Conservation (phyloP, 2,888 invertebrate species). For the Chalcosyrphus nemorum region DNA sequence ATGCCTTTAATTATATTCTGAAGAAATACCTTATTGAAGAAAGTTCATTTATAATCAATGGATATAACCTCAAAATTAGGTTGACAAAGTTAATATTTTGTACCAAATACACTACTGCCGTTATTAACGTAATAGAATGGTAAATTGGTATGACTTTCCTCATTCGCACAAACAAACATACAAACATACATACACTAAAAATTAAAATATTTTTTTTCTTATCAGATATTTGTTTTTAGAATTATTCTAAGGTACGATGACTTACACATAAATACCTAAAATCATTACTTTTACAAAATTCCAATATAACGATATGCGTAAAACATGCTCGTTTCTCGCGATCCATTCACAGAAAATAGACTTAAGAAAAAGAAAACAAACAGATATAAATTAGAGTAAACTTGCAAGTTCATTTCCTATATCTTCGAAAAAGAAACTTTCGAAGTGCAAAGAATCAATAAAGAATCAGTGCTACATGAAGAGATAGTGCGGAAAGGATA, state of each 20-base stretch:
- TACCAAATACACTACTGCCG: too few relatives aligned
- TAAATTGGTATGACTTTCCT: too few relatives aligned
- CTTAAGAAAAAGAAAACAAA: not conserved
- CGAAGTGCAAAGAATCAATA: slow-evolving; percentile 56
- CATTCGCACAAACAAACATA: not conserved
- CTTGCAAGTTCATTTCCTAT: slow-evolving; percentile 33
- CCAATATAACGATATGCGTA: slow-evolving; percentile 14
- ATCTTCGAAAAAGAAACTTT: slow-evolving; percentile 37
- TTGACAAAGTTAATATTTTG: too few relatives aligned
- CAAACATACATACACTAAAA: not conserved
- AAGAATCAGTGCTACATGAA: slow-evolving; percentile 68
- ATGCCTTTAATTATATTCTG: too few relatives aligned
- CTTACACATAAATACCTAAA: slow-evolving; percentile 15
- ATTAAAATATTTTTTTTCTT: not conserved
- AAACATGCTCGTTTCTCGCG: slow-evolving; percentile 36
- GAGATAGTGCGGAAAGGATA: slow-evolving; percentile 57
- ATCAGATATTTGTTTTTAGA: too few relatives aligned
- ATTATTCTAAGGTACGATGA: not conserved
- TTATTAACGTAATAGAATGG: too few relatives aligned
- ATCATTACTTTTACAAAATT: slow-evolving; percentile 11
- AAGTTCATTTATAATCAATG: too few relatives aligned
- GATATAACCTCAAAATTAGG: too few relatives aligned
- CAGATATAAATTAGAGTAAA: slow-evolving; percentile 18
- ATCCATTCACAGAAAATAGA: slow-evolving; percentile 14
- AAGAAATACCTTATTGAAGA: too few relatives aligned